Percentiles rank a stretch among this genome's conserved stretches.
Evolutionary conservation across 2,113 vertebrate genomes (phyloP).

Genomic region (Istiophorus platypterus): DNA sequence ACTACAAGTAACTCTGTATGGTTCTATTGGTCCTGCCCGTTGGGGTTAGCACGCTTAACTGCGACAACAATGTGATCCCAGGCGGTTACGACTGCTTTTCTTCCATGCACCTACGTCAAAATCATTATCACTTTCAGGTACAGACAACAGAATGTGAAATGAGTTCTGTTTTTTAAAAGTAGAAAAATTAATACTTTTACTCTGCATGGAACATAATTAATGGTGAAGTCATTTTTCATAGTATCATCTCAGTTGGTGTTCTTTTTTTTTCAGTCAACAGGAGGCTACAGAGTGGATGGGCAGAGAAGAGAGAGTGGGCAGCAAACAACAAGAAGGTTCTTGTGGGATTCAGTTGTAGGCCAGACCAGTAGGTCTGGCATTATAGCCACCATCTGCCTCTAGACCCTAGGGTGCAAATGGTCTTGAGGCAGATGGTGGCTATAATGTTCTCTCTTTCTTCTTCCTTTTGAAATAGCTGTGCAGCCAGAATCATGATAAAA

Average conservation of each 20-base stretch:
- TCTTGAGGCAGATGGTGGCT: constrained; percentile 29
- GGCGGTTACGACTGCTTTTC: not conserved
- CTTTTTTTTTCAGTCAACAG: constrained; percentile 1
- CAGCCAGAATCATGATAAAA: constrained; percentile 4
- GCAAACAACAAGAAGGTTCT: constrained; percentile 23
- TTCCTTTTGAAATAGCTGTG: not conserved
- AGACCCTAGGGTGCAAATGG: not conserved
- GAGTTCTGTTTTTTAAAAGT: constrained; percentile 4
- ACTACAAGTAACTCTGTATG: no score
- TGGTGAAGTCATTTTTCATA: not conserved
- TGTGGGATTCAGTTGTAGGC: constrained; percentile 29
- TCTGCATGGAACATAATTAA: not conserved
- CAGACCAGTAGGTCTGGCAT: constrained; percentile 11
- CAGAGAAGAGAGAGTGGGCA: constrained; percentile 30
- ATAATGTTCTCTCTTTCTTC: not conserved
- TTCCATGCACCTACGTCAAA: not conserved
- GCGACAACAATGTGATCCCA: no score
- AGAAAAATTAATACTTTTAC: not conserved
- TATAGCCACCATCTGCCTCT: not conserved
- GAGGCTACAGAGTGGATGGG: not conserved
- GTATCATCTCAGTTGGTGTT: constrained; percentile 8
- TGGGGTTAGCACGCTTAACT: no score
- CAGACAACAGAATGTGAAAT: not conserved
- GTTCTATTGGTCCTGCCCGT: no score
- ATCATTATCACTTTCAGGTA: no score